Conservation (phyloP, 2,888 invertebrate genomes). For the Dysmachus trigonus region DNA sequence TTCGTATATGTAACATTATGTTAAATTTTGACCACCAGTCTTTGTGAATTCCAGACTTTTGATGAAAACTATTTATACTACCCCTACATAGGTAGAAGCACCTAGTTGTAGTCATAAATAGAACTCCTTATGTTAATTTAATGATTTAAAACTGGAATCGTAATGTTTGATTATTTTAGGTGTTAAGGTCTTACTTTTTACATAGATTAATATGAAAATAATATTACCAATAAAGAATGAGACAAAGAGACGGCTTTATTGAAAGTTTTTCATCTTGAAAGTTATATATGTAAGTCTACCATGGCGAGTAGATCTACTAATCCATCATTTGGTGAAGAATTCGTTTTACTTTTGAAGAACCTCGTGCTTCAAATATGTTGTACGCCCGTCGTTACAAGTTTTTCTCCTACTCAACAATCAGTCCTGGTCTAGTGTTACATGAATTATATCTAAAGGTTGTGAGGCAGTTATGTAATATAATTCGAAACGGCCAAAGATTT, state of each 20-base stretch:
- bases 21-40: neutral
- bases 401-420: too few species aligned
- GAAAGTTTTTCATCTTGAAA: neutral
- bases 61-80: neutral
- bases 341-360: too few species aligned
- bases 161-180: neutral
- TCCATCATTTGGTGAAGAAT: too few species aligned
- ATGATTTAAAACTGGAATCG: neutral
- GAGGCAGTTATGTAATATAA: too few species aligned
- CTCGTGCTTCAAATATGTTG: too few species aligned
- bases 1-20: neutral
- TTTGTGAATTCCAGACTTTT: neutral
- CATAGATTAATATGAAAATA: conserved; percentile 15
- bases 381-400: too few species aligned
- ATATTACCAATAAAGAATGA: conserved; percentile 20
- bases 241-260: neutral
- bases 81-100: neutral
- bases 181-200: conserved; percentile 35
- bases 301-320: too few species aligned
- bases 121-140: conserved; percentile 10
- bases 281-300: neutral
- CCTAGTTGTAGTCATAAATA: neutral
- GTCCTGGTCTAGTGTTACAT: too few species aligned
- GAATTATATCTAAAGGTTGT: too few species aligned
- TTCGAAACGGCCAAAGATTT: too few species aligned